phyloP scores from a whole-genome alignment of 2,113 vertebrate genomes.

The Climacteris rufus region DNA sequence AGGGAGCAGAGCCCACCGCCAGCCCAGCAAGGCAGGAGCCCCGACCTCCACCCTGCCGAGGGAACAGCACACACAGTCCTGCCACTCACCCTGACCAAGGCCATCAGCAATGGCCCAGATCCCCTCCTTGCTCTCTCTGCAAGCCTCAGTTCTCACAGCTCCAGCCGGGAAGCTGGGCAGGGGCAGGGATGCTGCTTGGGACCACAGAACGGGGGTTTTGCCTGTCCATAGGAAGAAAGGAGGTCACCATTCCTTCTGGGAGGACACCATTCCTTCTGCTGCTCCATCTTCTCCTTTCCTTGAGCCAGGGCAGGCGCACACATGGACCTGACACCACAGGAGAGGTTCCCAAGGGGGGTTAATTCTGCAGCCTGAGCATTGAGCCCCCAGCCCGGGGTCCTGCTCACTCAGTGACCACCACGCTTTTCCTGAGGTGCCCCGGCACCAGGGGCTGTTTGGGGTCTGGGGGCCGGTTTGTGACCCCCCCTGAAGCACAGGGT shows the following conservation, averaged over 20 bases:
- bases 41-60: fast-evolving
- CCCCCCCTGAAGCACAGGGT: neutral
- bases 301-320: neutral
- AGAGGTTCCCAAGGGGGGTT: neutral
- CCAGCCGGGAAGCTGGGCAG: neutral
- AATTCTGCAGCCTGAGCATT: neutral
- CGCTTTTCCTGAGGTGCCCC: fast-evolving
- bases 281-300: neutral
- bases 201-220: neutral
- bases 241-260: neutral
- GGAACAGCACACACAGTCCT: neutral
- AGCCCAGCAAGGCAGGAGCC: neutral
- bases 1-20: neutral
- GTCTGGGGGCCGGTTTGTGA: fast-evolving
- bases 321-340: neutral
- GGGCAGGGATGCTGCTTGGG: neutral
- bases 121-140: neutral
- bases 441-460: neutral
- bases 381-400: neutral
- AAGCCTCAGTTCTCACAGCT: neutral
- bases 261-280: neutral
- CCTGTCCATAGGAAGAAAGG: neutral
- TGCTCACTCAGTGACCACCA: neutral
- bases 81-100: neutral
- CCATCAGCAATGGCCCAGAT: neutral